Percentiles rank a stretch among this genome's conserved stretches.
These are phyloP conservation scores for Smittia aterrima DNA, from an alignment of 2,888 invertebrate genomes.

Conservation along the genomic window DNA sequence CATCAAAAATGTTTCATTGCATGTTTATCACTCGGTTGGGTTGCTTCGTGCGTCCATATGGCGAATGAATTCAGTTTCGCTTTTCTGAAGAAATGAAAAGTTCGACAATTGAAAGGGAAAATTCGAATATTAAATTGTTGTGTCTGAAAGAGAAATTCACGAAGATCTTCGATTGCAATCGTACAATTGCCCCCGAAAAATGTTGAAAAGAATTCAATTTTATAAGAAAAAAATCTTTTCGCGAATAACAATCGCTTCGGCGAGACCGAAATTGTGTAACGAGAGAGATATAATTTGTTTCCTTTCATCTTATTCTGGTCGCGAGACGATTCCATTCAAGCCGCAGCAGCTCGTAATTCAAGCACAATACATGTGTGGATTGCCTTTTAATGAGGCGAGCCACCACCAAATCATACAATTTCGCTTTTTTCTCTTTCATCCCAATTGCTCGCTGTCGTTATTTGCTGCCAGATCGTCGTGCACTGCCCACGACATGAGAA, in stretches of 20 bases:
- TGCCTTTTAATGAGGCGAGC: slow-evolving; percentile 19
- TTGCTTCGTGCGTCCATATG: not conserved
- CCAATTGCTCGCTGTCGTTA: not conserved
- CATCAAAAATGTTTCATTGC: not conserved
- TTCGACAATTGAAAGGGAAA: not conserved
- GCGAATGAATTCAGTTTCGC: not conserved
- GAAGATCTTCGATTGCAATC: too few relatives aligned
- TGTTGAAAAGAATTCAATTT: not conserved
- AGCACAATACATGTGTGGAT: not conserved
- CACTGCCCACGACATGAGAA: slow-evolving; percentile 27
- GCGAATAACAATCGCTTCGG: not conserved
- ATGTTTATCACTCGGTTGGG: slow-evolving; percentile 6
- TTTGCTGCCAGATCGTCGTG: not conserved
- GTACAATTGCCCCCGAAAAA: not conserved
- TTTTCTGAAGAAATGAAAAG: not conserved
- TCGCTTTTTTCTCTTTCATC: not conserved
- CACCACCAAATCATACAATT: slow-evolving; percentile 1
- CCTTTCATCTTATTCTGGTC: not conserved
- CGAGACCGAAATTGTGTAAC: not conserved
- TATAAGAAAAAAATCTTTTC: not conserved
- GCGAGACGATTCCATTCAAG: slow-evolving; percentile 1
- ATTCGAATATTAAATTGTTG: too few relatives aligned
- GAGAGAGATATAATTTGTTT: not conserved
- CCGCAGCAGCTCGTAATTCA: not conserved
- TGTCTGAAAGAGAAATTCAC: too few relatives aligned